Evolutionary conservation across 2,888 invertebrate species (phyloP).

Genomic region (Parnassius glacialis): DNA sequence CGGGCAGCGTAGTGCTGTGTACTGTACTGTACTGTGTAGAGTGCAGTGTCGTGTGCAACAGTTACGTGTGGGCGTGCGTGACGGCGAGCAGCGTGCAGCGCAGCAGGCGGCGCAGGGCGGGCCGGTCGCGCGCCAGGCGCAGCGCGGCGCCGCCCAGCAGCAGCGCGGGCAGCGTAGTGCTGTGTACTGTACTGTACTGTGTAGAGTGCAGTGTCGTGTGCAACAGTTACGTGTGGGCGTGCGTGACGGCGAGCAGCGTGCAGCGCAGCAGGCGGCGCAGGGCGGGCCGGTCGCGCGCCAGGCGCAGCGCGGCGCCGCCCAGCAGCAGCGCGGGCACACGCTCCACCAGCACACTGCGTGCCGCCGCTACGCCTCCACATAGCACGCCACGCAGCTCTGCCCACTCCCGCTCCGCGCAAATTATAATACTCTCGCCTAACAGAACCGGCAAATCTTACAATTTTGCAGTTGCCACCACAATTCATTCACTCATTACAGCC

Average conservation of each 20-base stretch:
- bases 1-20: too few species aligned
- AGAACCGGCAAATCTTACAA: too few species aligned
- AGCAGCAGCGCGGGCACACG: slow-evolving; percentile 80
- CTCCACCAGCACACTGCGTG: slow-evolving; percentile 73
- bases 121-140: slow-evolving; percentile 79
- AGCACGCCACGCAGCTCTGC: slow-evolving; percentile 43
- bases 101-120: slow-evolving; percentile 77
- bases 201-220: too few species aligned
- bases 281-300: slow-evolving; percentile 78
- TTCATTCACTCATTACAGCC: too few species aligned
- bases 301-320: slow-evolving; percentile 84
- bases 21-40: too few species aligned
- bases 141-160: slow-evolving; percentile 40
- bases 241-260: slow-evolving; percentile 85
- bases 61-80: slow-evolving; percentile 68
- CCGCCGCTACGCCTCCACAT: slow-evolving; percentile 76
- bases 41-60: neutral
- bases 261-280: slow-evolving; percentile 78
- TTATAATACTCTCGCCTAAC: slow-evolving; percentile 91
- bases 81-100: slow-evolving; percentile 83
- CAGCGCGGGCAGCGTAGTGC: too few species aligned
- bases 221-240: slow-evolving; percentile 44
- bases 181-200: too few species aligned
- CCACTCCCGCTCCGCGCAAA: slow-evolving; percentile 79
- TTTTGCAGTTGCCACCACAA: too few species aligned